Evolutionary conservation across 2,113 vertebrate genomes (phyloP).

Genomic region (Chloropsis cyanopogon): DNA sequence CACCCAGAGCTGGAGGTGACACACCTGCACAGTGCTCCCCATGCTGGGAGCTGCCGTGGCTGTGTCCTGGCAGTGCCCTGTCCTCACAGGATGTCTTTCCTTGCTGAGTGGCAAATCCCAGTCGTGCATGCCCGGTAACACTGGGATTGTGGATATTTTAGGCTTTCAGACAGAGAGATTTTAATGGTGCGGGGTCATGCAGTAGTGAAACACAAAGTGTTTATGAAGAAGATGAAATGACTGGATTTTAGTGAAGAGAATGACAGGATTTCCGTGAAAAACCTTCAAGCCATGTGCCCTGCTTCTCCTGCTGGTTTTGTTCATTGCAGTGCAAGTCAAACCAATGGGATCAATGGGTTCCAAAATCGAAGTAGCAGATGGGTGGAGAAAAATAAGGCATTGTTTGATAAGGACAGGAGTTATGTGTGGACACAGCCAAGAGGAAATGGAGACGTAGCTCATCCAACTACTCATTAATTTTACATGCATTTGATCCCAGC

Average conservation of each 20-base stretch:
- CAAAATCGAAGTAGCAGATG: not conserved
- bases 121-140: fast-evolving
- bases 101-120: not conserved
- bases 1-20: not conserved
- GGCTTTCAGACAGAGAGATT: not conserved
- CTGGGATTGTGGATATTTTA: not conserved
- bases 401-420: not conserved
- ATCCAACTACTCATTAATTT: not conserved
- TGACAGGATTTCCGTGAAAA: not conserved
- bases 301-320: not conserved
- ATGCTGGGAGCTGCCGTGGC: not conserved
- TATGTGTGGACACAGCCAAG: fast-evolving
- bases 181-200: not conserved
- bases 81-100: not conserved
- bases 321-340: not conserved
- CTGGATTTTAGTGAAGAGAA: not conserved
- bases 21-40: fast-evolving
- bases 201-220: not conserved
- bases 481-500: not conserved
- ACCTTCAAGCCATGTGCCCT: not conserved
- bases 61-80: not conserved
- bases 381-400: not conserved
- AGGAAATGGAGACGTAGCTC: not conserved
- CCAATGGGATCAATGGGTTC: not conserved
- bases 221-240: not conserved